These are phyloP conservation scores for Phaetusa simplex DNA, from an alignment of 2,113 vertebrate species.

Conservation along the genomic window DNA sequence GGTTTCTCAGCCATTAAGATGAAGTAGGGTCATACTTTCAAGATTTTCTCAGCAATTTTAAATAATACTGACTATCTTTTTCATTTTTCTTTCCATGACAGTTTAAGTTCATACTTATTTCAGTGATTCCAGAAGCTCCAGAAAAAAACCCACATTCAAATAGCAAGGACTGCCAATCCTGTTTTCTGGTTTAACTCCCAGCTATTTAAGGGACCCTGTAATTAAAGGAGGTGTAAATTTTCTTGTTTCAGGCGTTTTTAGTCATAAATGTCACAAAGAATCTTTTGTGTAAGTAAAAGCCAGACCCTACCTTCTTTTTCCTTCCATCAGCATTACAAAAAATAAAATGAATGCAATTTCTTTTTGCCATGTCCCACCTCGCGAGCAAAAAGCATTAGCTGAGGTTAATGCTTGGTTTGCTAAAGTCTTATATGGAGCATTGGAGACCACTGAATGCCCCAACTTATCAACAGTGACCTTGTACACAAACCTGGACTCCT, in stretches of 20 bases:
- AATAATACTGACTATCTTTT: neutral
- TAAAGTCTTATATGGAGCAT: neutral
- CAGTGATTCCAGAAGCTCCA: neutral
- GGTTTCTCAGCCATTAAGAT: neutral
- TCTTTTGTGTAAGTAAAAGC: neutral
- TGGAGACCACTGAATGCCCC: neutral
- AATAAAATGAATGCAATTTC: neutral
- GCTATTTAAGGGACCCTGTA: neutral
- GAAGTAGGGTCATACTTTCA: neutral
- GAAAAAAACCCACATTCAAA: neutral
- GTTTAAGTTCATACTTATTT: neutral
- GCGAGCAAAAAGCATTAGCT: neutral
- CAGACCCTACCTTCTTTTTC: neutral
- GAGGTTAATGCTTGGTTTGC: neutral
- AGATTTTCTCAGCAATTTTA: neutral
- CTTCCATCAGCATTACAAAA: neutral
- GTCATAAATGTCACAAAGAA: neutral
- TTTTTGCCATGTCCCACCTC: neutral
- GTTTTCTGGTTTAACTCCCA: neutral
- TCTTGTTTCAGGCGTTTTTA: constrained; percentile 10
- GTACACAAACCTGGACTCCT: neutral
- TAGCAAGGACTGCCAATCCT: neutral
- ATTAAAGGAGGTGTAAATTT: neutral
- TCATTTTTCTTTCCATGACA: neutral
- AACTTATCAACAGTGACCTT: neutral